These are phyloP conservation scores for Zygothrica quintamaculata DNA, from an alignment of 2,888 invertebrate genomes.

Conservation along the genomic window DNA sequence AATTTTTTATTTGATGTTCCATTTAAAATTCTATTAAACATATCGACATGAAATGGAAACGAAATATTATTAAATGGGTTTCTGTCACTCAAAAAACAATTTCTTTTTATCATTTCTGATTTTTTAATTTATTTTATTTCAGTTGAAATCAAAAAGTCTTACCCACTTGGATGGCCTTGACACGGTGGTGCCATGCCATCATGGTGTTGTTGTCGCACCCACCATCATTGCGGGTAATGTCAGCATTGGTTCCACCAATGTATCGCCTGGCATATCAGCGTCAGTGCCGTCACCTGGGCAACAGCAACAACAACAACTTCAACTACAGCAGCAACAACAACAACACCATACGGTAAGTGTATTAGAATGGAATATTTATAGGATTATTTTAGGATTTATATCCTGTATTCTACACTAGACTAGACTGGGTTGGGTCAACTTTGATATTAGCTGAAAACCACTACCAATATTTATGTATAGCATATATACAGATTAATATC, in stretches of 20 bases:
- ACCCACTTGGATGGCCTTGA: conserved; percentile 90
- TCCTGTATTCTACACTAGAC: too few species aligned
- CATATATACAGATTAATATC: too few species aligned
- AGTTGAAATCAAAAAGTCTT: conserved; percentile 90
- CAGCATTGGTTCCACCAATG: conserved; percentile 24
- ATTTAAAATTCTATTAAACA: too few species aligned
- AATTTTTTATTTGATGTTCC: too few species aligned
- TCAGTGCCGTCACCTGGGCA: conserved; percentile 27
- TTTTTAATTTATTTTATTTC: conserved; percentile 74
- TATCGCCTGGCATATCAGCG: conserved; percentile 32
- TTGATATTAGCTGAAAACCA: too few species aligned
- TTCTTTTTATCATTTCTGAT: conserved; percentile 17
- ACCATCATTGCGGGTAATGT: conserved; percentile 33
- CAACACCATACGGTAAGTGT: conserved; percentile 50
- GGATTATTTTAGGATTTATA: not conserved
- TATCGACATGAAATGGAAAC: too few species aligned
- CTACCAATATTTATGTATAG: too few species aligned
- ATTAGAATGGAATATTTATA: not conserved
- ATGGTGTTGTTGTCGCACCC: conserved; percentile 56
- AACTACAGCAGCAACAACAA: conserved; percentile 2
- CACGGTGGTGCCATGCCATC: conserved; percentile 84
- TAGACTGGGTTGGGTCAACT: too few species aligned
- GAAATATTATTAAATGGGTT: conserved; percentile 2
- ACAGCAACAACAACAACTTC: conserved; percentile 35
- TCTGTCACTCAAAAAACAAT: conserved; percentile 29